Conservation (phyloP, 30 jellyfish, hydroid and myxozoan genomes). For the Turritopsis rubra region DNA sequence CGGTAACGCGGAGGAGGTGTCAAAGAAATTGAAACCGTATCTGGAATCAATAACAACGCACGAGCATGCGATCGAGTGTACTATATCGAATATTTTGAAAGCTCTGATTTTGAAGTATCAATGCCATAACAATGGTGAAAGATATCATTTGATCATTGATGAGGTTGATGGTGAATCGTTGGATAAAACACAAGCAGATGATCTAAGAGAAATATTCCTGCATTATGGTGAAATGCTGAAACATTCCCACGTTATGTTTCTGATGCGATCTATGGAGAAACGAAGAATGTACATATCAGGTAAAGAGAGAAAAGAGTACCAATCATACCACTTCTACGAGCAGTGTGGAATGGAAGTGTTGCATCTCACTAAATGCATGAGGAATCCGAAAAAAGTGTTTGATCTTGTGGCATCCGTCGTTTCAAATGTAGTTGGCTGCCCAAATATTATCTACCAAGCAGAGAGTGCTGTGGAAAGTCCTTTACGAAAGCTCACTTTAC, state of each 20-base stretch:
- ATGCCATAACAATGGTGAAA: background rate
- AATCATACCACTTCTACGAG: background rate
- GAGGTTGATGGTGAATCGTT: background rate
- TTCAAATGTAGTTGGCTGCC: background rate
- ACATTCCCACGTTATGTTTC: background rate
- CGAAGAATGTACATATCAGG: background rate
- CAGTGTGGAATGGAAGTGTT: background rate
- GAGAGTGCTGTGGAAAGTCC: background rate
- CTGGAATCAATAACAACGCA: background rate
- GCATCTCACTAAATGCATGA: background rate
- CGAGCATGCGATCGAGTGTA: background rate
- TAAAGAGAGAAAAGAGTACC: background rate
- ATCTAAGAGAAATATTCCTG: background rate
- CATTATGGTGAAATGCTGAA: background rate
- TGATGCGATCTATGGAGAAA: background rate
- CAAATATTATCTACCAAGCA: background rate
- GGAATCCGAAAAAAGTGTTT: background rate
- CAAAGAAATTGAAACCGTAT: background rate
- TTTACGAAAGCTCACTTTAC: background rate
- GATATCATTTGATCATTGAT: background rate
- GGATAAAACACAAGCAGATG: background rate
- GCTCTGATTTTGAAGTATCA: background rate
- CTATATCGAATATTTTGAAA: background rate
- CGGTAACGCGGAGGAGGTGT: background rate
- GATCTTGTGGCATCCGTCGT: background rate